Evolutionary conservation across 2,888 invertebrate genomes (phyloP).

Genomic region (Drosophila formosana): DNA sequence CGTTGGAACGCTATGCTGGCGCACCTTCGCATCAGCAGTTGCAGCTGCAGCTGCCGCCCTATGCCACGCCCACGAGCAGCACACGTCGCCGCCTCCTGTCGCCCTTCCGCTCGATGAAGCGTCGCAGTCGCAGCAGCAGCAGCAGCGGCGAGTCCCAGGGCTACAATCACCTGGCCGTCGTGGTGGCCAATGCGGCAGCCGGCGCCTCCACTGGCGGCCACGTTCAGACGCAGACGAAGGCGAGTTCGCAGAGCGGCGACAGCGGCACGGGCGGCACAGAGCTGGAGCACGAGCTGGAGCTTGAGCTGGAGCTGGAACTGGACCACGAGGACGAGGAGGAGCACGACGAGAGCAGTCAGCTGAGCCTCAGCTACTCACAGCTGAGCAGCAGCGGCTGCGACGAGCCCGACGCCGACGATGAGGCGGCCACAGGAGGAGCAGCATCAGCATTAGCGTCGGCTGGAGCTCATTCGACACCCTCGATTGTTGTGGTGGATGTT

Average conservation of each 20-base stretch:
- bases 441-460: constrained; percentile 8
- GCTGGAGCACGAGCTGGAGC: constrained; percentile 78
- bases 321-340: constrained; percentile 56
- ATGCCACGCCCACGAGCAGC: constrained; percentile 74
- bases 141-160: constrained; percentile 77
- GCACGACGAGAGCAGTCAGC: constrained; percentile 74
- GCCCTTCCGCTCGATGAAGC: constrained; percentile 81
- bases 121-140: constrained; percentile 83
- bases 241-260: constrained; percentile 81
- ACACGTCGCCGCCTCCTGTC: constrained; percentile 78
- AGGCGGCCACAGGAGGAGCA: constrained; percentile 32
- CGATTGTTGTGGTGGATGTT: constrained; percentile 9
- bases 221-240: constrained; percentile 43
- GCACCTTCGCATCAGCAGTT: constrained; percentile 66
- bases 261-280: constrained; percentile 83
- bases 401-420: constrained; percentile 59
- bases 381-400: constrained; percentile 78
- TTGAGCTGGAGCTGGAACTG: constrained; percentile 69
- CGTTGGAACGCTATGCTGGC: constrained; percentile 81
- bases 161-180: constrained; percentile 61
- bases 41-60: constrained; percentile 52
- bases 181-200: constrained; percentile 60
- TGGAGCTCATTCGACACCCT: constrained; percentile 13
- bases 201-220: constrained; percentile 34
- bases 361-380: constrained; percentile 82